Evolutionary conservation across 2,888 invertebrate genomes (phyloP).

Genomic region (Stictocephala bisonia): DNA sequence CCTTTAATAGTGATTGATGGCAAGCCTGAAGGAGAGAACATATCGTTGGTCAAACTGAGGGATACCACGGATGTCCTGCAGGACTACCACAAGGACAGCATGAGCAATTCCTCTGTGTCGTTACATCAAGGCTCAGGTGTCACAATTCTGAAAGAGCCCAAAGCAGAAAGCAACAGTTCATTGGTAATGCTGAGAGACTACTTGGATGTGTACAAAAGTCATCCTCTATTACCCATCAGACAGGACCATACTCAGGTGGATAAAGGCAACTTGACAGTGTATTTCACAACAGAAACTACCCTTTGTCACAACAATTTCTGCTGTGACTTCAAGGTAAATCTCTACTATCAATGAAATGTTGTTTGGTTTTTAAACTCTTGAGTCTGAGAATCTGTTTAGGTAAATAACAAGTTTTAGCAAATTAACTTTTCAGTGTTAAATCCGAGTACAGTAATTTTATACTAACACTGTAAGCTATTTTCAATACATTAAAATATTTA

Average conservation of each 20-base stretch:
- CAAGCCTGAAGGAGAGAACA: too few species aligned
- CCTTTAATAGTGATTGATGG: too few species aligned
- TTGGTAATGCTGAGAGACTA: conserved; percentile 11
- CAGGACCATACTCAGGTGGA: neutral
- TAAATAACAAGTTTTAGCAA: too few species aligned
- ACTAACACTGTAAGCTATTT: too few species aligned
- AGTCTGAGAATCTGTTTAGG: too few species aligned
- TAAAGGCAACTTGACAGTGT: neutral
- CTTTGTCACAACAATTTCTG: conserved; percentile 61
- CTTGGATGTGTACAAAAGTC: conserved; percentile 8
- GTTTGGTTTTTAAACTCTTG: neutral
- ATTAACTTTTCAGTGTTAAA: too few species aligned
- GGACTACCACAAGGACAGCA: too few species aligned
- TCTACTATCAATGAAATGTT: conserved; percentile 10
- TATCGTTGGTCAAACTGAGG: neutral
- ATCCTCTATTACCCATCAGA: neutral
- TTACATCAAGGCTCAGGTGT: too few species aligned
- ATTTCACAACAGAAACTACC: neutral
- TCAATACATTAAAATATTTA: too few species aligned
- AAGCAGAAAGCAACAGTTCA: conserved; percentile 11
- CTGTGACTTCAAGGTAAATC: conserved; percentile 61
- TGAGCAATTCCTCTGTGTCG: too few species aligned
- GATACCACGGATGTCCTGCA: conserved; percentile 25
- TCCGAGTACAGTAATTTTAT: too few species aligned
- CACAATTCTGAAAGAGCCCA: too few species aligned